Evolutionary conservation across 2,888 invertebrate genomes (phyloP).

Genomic region (Eucriotettix oculatus): DNA sequence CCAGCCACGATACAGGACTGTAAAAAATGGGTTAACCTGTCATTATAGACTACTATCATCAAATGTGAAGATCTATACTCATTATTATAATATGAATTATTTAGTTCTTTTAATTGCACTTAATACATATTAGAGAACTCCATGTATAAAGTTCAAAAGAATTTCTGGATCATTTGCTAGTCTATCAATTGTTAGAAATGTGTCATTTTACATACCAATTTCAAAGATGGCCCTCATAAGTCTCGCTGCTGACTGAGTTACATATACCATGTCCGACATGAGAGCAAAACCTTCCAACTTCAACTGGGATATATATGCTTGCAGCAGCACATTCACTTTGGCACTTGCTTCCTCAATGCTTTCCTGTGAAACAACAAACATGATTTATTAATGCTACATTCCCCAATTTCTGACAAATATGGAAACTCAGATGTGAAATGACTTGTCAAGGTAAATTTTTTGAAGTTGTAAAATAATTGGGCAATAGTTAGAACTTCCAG

Average conservation of each 20-base stretch:
- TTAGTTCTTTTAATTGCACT: too few species aligned
- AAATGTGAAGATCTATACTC: too few species aligned
- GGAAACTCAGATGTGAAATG: too few species aligned
- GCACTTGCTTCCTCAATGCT: constrained; percentile 96
- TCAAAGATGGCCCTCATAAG: constrained; percentile 94
- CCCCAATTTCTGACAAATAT: too few species aligned
- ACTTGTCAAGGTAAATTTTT: too few species aligned
- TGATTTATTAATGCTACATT: too few species aligned
- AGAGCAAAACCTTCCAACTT: constrained; percentile 96
- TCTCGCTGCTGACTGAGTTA: constrained; percentile 91
- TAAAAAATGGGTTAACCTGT: constrained; percentile 20
- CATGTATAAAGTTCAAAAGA: too few species aligned
- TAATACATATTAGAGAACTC: too few species aligned
- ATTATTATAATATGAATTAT: too few species aligned
- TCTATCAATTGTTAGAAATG: neutral
- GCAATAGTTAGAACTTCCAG: too few species aligned
- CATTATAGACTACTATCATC: neutral
- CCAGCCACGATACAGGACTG: constrained; percentile 80
- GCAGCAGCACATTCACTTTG: constrained; percentile 85
- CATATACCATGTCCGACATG: constrained; percentile 99
- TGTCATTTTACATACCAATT: constrained; percentile 34
- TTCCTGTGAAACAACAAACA: constrained; percentile 32
- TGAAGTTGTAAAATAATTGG: too few species aligned
- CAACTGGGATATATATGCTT: constrained; percentile 95
- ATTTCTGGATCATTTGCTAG: too few species aligned